These are phyloP conservation scores for Cheracebus regulus DNA, from an alignment of 2,797 vertebrate genomes.

Conservation along the genomic window DNA sequence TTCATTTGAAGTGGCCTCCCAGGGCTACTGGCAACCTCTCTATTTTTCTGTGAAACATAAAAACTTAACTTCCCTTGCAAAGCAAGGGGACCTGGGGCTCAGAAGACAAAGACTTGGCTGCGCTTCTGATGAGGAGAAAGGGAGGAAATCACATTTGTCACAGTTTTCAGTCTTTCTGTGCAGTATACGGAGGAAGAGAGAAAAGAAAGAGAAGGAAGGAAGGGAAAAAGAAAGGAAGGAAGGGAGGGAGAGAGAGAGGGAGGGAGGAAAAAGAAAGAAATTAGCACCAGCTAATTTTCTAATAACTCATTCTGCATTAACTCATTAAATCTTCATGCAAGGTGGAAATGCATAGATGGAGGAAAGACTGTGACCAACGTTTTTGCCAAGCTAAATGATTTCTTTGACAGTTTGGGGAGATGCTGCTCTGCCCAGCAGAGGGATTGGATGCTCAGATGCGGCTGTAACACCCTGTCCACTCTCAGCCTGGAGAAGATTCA, in stretches of 20 bases:
- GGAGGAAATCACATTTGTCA: not conserved
- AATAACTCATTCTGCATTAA: not conserved
- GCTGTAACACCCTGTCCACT: not conserved
- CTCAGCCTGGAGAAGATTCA: not conserved
- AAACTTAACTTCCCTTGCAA: slow-evolving; percentile 34
- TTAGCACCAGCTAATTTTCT: not conserved
- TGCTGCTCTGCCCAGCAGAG: not conserved
- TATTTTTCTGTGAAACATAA: slow-evolving; percentile 58
- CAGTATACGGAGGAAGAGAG: not conserved
- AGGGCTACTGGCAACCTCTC: slow-evolving; percentile 35
- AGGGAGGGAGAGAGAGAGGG: fast-evolving
- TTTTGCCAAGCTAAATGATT: not conserved
- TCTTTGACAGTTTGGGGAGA: not conserved
- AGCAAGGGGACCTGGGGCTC: not conserved
- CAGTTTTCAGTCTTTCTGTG: not conserved
- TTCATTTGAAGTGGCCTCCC: slow-evolving; percentile 55
- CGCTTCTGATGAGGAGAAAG: not conserved
- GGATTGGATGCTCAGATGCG: not conserved
- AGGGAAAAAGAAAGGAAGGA: too few species aligned
- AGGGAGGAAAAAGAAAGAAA: not conserved
- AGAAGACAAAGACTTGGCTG: not conserved
- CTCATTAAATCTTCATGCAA: not conserved
- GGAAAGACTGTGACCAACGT: not conserved
- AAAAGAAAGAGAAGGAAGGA: not conserved
- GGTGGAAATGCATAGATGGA: not conserved